Conservation (phyloP, 92 coral and sea anemone genomes). For the Micromussa lordhowensis region DNA sequence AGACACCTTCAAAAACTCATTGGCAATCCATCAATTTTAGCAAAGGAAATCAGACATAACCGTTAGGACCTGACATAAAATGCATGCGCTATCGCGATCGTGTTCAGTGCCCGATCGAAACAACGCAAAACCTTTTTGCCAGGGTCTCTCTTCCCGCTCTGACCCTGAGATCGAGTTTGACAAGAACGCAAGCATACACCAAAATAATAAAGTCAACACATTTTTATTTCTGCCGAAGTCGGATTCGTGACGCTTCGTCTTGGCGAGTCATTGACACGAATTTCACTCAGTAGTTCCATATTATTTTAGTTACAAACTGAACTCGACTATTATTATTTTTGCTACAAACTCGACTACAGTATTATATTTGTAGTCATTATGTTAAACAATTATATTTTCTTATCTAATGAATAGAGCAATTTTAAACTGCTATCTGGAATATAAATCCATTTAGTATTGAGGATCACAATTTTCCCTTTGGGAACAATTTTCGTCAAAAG, state of each 20-base stretch:
- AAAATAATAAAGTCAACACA: neutral
- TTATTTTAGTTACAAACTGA: neutral
- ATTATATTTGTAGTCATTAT: neutral
- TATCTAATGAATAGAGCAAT: neutral
- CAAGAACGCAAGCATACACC: too few species aligned
- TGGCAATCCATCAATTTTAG: too few species aligned
- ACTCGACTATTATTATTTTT: too few species aligned
- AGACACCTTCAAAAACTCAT: too few species aligned
- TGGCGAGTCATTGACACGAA: constrained; percentile 1
- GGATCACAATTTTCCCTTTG: neutral
- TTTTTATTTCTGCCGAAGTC: neutral
- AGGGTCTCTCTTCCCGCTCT: too few species aligned
- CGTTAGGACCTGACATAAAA: too few species aligned
- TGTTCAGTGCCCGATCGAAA: too few species aligned
- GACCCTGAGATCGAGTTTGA: too few species aligned
- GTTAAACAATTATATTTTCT: neutral
- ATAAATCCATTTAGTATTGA: too few species aligned
- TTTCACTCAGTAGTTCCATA: neutral
- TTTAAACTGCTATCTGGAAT: neutral
- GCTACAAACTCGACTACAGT: neutral
- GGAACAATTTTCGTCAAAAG: neutral
- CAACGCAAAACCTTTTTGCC: too few species aligned
- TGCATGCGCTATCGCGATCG: too few species aligned
- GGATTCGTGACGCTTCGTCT: neutral
- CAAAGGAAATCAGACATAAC: too few species aligned